Base-by-base conservation (phyloP, 64 coral and sea anemone genomes). In the Dendronephthya gigantea region DNA sequence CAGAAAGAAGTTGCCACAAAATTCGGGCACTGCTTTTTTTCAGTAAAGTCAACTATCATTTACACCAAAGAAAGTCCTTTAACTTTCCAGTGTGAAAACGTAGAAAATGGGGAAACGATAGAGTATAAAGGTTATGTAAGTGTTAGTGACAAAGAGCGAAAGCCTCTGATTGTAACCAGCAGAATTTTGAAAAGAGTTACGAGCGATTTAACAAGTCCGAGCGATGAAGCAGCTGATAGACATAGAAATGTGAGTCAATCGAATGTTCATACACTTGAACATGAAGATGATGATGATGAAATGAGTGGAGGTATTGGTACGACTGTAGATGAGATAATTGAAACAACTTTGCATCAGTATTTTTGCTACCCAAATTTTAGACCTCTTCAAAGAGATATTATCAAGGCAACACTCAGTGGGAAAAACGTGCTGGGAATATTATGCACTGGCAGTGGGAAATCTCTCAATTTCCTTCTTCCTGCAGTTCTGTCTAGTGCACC, bases 391-490 rank as follows among this genome's bases (percentile, higher is more conserved):
- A n/a, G n/a, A n/a, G n/a, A n/a, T n/a, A n/a, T 69, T 14, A 48
- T 56, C 5, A 7, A 41, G 29, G 56, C 52, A 37, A 86, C 84
- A 16, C 15, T 86, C 17, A 62, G 14, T 34, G 81, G 74, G 4
- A 35, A 27, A 27, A 83, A 66, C 52, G 89, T 90, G 7, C 13
- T 86, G 2, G 47, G 35, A 37, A 50, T 91, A 27, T 29, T 79
- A 1, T 30, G 62, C 74, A 86, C 85, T 49, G 89, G 83, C 13
- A 65, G 89, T 33, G 83, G 83, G n/a, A 90, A 90, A 16, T 48
- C 40, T 11, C 83, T 87, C 13, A 74, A 22, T 1, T 84, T 69
- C 31, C 65, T 86, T 84, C 84, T 90, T n/a, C 84, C 84, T 47
- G 74, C 74, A 35, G 68, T 82, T 6, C 25, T 90, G 11, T n/a